These are phyloP conservation scores for Protobothrops flavoviridis DNA, from an alignment of 2,113 vertebrate species.

Conservation along the genomic window DNA sequence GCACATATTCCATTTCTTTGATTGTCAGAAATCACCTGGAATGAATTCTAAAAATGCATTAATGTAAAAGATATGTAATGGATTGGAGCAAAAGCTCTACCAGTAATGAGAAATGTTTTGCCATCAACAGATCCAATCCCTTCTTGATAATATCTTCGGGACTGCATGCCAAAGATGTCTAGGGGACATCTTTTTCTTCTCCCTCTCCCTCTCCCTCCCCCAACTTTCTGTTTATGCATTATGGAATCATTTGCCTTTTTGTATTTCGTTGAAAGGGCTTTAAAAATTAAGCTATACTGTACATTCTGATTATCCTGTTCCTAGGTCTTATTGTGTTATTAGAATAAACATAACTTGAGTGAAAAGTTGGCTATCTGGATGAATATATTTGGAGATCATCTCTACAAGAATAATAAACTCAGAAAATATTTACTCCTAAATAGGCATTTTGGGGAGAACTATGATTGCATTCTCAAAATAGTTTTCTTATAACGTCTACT, in stretches of 20 bases:
- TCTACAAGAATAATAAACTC: background rate
- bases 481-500: background rate
- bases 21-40: background rate
- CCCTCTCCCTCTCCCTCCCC: background rate
- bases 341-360: background rate
- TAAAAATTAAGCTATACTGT: background rate
- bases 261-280: background rate
- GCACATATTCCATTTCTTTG: fast-evolving
- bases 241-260: background rate
- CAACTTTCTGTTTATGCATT: background rate
- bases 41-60: background rate
- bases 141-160: background rate
- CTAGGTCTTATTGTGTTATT: background rate
- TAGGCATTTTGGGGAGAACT: background rate
- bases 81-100: background rate
- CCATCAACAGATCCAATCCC: background rate
- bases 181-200: too few species aligned
- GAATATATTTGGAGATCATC: background rate
- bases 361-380: background rate
- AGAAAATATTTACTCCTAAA: background rate
- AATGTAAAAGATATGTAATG: background rate
- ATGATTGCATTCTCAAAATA: background rate
- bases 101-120: background rate
- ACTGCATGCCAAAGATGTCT: background rate
- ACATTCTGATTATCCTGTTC: background rate